Evolutionary conservation across 2,888 invertebrate species (phyloP).

Genomic region (Eristalinus sepulchralis): DNA sequence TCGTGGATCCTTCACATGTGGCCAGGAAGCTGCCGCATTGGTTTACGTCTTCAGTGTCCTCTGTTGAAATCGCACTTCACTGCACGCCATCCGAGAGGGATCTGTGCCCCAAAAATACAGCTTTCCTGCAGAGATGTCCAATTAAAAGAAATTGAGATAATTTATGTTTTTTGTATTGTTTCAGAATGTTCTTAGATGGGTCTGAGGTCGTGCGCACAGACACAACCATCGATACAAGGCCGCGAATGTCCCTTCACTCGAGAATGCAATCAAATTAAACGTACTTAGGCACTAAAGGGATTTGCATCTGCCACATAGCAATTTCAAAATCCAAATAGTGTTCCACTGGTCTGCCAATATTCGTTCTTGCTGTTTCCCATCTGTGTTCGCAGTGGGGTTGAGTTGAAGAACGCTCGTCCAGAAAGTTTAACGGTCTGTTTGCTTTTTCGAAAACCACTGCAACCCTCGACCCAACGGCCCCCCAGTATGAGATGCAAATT

Average conservation of each 20-base stretch:
- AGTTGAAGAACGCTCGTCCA: slow-evolving; percentile 1
- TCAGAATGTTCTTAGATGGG: not conserved
- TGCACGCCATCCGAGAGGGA: slow-evolving; percentile 60
- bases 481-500: slow-evolving; percentile 29
- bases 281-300: slow-evolving; percentile 64
- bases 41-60: not conserved
- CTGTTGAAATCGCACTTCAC: slow-evolving; percentile 36
- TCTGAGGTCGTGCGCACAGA: not conserved
- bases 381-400: not conserved
- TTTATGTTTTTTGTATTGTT: slow-evolving; percentile 26
- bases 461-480: no score
- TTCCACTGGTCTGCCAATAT: slow-evolving; percentile 16
- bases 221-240: not conserved
- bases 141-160: slow-evolving; percentile 23
- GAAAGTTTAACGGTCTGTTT: slow-evolving; percentile 27
- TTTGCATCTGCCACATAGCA: slow-evolving; percentile 67
- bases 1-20: slow-evolving; percentile 44
- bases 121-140: not conserved
- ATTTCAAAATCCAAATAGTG: slow-evolving; percentile 66
- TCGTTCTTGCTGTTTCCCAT: not conserved
- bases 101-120: not conserved
- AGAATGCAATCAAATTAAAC: slow-evolving; percentile 57
- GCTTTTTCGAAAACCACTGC: not conserved
- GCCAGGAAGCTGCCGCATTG: slow-evolving; percentile 37
- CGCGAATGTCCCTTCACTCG: slow-evolving; percentile 8